Evolutionary conservation across 2,888 invertebrate species (phyloP).

Genomic region (Drosophila borealis): DNA sequence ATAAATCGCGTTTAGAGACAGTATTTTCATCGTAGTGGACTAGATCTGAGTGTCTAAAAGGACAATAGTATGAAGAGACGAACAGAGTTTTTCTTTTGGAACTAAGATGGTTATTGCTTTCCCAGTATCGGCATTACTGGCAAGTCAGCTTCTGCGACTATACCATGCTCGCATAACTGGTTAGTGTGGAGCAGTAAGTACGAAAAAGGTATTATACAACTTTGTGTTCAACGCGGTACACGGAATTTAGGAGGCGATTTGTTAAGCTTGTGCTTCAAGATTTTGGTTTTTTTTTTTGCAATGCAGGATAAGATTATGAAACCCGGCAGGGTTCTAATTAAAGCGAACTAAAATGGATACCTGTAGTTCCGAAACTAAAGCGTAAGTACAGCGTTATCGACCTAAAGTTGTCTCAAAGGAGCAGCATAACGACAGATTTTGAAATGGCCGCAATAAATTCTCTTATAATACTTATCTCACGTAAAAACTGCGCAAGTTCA

Average conservation of each 20-base stretch:
- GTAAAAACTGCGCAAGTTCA: too few species aligned
- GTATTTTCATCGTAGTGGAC: slow-evolving; percentile 99
- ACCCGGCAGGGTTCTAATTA: too few species aligned
- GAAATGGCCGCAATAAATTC: too few species aligned
- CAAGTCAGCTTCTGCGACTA: slow-evolving; percentile 60
- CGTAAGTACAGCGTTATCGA: too few species aligned
- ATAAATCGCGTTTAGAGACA: slow-evolving; percentile 90
- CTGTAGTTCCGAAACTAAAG: too few species aligned
- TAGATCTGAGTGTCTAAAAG: slow-evolving; percentile 98
- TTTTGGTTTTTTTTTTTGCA: too few species aligned
- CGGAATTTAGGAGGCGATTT: slow-evolving; percentile 78
- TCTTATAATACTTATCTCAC: too few species aligned
- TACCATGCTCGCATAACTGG: slow-evolving; percentile 67
- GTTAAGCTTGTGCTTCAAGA: too few species aligned
- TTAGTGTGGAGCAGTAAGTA: slow-evolving; percentile 77
- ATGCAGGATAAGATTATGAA: too few species aligned
- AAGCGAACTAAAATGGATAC: too few species aligned
- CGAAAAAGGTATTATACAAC: slow-evolving; percentile 78
- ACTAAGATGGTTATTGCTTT: slow-evolving; percentile 86
- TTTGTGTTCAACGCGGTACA: slow-evolving; percentile 82
- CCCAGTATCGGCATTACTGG: slow-evolving; percentile 55
- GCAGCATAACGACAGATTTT: too few species aligned
- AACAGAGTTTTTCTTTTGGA: slow-evolving; percentile 98
- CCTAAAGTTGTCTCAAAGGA: too few species aligned
- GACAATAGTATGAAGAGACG: slow-evolving; percentile 94